These are phyloP conservation scores for Neoitamus cyanurus DNA, from an alignment of 2,888 invertebrate species.

Conservation along the genomic window DNA sequence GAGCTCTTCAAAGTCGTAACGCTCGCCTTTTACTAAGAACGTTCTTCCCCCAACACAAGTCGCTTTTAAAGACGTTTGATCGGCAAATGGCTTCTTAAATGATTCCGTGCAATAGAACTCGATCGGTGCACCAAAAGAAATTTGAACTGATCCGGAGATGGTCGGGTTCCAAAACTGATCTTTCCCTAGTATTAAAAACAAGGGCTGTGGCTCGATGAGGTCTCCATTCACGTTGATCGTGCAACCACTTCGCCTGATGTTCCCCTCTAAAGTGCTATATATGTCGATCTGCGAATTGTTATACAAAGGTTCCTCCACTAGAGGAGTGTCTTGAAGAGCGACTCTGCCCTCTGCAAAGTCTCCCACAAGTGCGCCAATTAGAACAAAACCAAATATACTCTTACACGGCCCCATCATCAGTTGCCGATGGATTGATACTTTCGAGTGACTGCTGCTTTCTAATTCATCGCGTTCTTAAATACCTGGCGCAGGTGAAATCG, in stretches of 20 bases:
- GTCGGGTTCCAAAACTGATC: conserved; percentile 59
- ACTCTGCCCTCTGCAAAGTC: neutral
- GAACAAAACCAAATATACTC: neutral
- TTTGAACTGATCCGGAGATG: conserved; percentile 57
- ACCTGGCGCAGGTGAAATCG: conserved; percentile 31
- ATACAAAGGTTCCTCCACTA: neutral
- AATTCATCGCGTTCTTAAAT: conserved; percentile 31
- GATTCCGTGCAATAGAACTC: conserved; percentile 59
- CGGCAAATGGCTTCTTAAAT: conserved; percentile 53
- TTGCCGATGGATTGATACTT: neutral
- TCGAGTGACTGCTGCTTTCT: neutral
- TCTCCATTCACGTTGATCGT: conserved; percentile 10
- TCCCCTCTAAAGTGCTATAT: neutral
- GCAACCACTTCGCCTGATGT: neutral
- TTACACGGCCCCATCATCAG: neutral
- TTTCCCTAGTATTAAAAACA: conserved; percentile 68
- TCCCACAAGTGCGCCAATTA: neutral
- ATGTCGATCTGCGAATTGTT: neutral
- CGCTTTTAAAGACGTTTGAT: conserved; percentile 55
- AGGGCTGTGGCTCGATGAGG: conserved; percentile 69
- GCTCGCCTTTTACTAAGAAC: conserved; percentile 55
- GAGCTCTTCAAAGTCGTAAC: conserved; percentile 58
- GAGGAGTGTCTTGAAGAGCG: neutral
- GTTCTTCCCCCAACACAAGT: conserved; percentile 58
- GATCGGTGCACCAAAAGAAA: conserved; percentile 58